phyloP scores from a whole-genome alignment of 2,113 vertebrate genomes.

The Probosciger aterrimus region DNA sequence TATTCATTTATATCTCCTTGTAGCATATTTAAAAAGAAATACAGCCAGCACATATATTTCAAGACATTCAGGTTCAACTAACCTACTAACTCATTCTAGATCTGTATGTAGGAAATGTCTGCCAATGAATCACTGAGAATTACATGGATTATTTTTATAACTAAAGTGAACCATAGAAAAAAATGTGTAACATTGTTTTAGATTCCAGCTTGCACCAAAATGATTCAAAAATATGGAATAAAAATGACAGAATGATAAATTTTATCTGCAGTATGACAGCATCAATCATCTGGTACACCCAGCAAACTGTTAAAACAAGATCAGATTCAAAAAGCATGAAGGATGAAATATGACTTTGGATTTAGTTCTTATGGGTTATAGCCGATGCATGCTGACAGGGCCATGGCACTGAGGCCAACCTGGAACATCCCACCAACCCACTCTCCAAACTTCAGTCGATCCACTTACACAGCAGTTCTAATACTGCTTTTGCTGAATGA shows the following conservation, averaged over 20 bases:
- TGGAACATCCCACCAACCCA: not conserved
- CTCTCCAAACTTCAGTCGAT: not conserved
- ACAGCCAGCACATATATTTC: not conserved
- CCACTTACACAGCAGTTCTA: not conserved
- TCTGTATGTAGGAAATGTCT: not conserved
- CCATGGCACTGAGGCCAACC: not conserved
- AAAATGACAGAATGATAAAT: slow-evolving; percentile 10
- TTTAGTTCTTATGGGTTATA: not conserved
- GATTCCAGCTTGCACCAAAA: not conserved
- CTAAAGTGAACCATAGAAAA: not conserved
- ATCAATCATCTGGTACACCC: slow-evolving; percentile 6
- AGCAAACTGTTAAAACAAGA: not conserved
- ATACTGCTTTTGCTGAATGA: not conserved
- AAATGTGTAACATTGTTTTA: not conserved
- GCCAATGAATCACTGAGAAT: not conserved
- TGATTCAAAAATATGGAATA: not conserved
- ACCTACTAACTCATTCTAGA: not conserved
- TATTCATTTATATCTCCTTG: not conserved
- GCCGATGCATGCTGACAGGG: not conserved
- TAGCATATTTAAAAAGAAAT: not conserved
- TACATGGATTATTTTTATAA: not conserved
- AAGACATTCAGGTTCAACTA: not conserved
- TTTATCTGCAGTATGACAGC: not conserved
- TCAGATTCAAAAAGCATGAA: not conserved
- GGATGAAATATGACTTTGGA: not conserved